A percentile compares a stretch with the other conserved stretches of the same genome.
Conservation (phyloP, 2,797 vertebrate species). For the Sebastes iracundus region DNA sequence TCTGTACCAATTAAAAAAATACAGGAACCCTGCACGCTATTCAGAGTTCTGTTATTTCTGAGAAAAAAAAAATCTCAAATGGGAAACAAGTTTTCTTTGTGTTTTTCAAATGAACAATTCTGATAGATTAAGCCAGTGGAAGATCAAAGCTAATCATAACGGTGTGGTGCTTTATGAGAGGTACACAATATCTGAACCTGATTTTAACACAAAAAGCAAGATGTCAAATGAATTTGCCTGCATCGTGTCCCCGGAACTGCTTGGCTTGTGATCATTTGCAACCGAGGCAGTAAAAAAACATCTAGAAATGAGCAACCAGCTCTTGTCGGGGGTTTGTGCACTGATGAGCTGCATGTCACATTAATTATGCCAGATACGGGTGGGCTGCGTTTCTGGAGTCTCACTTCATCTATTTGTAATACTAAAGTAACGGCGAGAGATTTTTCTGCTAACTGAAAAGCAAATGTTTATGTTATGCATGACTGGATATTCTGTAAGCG, state of each 20-base stretch:
- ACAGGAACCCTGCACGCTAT: not conserved
- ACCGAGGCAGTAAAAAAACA: slow-evolving; percentile 47
- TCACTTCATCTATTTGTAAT: slow-evolving; percentile 78
- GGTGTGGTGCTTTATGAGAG: slow-evolving; percentile 18
- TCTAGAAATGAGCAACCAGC: slow-evolving; percentile 65
- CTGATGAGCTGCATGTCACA: slow-evolving; percentile 73
- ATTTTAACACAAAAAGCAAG: slow-evolving; percentile 49
- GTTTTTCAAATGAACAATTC: slow-evolving; percentile 53
- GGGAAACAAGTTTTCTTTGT: slow-evolving; percentile 44
- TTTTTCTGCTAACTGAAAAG: slow-evolving; percentile 60
- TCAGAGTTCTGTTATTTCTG: not conserved
- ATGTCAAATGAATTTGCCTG: slow-evolving; percentile 61
- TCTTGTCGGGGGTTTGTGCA: slow-evolving; percentile 59
- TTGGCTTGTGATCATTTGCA: slow-evolving; percentile 57
- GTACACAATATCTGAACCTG: slow-evolving; percentile 53
- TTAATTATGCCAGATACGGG: slow-evolving; percentile 73
- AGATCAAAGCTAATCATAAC: slow-evolving; percentile 62
- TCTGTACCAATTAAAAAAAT: slow-evolving; percentile 16
- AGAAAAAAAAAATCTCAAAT: slow-evolving; percentile 2
- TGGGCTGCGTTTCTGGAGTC: slow-evolving; percentile 58
- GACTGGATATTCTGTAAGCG: slow-evolving; percentile 68
- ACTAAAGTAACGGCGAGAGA: slow-evolving; percentile 63
- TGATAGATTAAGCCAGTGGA: slow-evolving; percentile 27
- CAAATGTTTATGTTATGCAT: slow-evolving; percentile 70
- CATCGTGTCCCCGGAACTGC: slow-evolving; percentile 36